Percentiles rank a stretch among this genome's conserved stretches.
phyloP scores from a whole-genome alignment of 2,113 vertebrate species.

The Passerina amoena region DNA sequence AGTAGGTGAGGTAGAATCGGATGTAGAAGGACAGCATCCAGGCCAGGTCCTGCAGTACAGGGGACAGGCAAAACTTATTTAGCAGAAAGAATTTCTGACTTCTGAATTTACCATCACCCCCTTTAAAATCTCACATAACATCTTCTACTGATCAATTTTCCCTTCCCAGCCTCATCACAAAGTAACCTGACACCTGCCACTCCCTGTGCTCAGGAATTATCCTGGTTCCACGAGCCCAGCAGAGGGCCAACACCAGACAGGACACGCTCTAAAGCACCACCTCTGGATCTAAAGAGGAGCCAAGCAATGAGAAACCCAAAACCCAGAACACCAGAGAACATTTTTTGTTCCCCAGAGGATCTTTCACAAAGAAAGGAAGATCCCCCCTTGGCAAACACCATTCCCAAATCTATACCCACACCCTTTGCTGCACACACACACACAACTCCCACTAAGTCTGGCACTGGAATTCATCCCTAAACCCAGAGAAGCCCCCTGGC shows the following conservation, averaged over 20 bases:
- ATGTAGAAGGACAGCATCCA: conserved; percentile 83
- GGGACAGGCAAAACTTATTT: neutral
- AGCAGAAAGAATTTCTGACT: neutral
- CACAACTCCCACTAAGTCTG: neutral
- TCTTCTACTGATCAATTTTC: neutral
- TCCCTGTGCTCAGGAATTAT: neutral
- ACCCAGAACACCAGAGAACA: neutral
- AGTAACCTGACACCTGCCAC: neutral
- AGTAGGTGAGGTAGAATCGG: conserved; percentile 73
- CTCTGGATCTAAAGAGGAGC: neutral
- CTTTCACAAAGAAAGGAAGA: neutral
- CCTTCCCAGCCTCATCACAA: neutral
- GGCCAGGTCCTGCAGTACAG: conserved; percentile 71
- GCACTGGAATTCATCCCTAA: neutral
- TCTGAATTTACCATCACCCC: neutral
- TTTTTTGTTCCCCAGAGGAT: neutral
- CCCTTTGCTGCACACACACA: neutral
- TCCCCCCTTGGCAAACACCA: neutral
- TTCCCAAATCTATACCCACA: neutral
- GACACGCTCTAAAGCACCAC: neutral
- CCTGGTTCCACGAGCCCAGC: neutral
- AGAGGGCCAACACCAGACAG: neutral
- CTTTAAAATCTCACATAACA: neutral
- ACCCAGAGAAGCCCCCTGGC: neutral
- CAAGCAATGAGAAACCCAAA: neutral